These are phyloP conservation scores for Tipula unca DNA, from an alignment of 2,888 invertebrate species.

Conservation along the genomic window DNA sequence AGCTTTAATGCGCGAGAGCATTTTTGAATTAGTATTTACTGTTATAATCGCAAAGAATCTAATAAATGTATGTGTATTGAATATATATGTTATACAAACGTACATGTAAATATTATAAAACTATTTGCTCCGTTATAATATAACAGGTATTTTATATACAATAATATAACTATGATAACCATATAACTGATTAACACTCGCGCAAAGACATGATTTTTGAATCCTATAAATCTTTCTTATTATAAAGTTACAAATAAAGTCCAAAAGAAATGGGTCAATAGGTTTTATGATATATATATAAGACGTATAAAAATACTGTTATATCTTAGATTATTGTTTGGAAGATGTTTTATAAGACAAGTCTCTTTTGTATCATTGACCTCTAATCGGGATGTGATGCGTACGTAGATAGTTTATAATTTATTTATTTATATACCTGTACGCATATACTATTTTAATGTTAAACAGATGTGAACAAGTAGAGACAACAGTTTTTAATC, in stretches of 20 bases:
- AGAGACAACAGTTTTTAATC: too few relatives aligned
- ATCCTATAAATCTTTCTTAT: not conserved
- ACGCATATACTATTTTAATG: too few relatives aligned
- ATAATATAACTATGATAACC: not conserved
- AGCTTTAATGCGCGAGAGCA: not conserved
- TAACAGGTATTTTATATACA: not conserved
- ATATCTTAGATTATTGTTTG: not conserved
- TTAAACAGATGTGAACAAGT: too few relatives aligned
- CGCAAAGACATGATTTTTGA: not conserved
- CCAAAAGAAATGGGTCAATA: not conserved
- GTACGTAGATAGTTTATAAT: not conserved
- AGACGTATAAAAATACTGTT: not conserved
- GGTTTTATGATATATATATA: not conserved
- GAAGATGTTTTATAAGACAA: not conserved
- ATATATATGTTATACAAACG: too few relatives aligned
- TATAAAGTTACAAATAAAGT: not conserved
- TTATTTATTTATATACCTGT: not conserved
- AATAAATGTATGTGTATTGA: too few relatives aligned
- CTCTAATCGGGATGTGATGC: not conserved
- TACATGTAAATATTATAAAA: not conserved
- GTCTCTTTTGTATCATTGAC: not conserved
- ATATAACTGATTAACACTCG: not conserved
- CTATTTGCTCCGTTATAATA: not conserved
- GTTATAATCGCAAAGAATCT: not conserved
- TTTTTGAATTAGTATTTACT: not conserved